Conservation (phyloP, 2,888 invertebrate species). For the Rapana venosa region DNA sequence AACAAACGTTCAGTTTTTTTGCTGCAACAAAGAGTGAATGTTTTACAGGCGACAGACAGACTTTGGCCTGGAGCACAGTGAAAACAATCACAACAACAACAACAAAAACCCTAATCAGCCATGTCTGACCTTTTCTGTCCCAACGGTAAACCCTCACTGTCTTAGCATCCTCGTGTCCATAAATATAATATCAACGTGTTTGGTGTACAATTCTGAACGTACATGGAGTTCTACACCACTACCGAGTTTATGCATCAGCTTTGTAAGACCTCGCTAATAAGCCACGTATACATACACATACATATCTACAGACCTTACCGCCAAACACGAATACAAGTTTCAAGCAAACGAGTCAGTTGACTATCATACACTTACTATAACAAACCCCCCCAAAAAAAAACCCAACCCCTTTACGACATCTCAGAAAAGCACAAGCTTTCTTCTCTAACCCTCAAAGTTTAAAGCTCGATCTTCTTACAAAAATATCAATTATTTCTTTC, state of each 20-base stretch:
- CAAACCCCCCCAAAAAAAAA: not conserved
- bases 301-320: not conserved
- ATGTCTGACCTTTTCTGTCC: too few species aligned
- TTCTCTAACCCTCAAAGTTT: not conserved
- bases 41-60: too few species aligned
- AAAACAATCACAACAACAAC: not conserved
- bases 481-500: not conserved
- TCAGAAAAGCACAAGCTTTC: not conserved
- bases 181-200: conserved; percentile 11
- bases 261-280: not conserved
- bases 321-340: not conserved
- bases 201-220: not conserved
- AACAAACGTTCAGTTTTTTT: too few species aligned
- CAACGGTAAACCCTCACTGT: too few species aligned
- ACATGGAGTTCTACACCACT: not conserved
- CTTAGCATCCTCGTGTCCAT: not conserved
- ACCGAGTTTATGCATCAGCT: not conserved
- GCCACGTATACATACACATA: not conserved
- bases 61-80: too few species aligned
- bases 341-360: not conserved
- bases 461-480: conserved; percentile 14
- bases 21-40: too few species aligned
- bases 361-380: conserved; percentile 3
- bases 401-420: not conserved
- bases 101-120: too few species aligned